Evolutionary conservation across 2,797 vertebrate genomes (phyloP).

Genomic region (Cossypha polioptera): DNA sequence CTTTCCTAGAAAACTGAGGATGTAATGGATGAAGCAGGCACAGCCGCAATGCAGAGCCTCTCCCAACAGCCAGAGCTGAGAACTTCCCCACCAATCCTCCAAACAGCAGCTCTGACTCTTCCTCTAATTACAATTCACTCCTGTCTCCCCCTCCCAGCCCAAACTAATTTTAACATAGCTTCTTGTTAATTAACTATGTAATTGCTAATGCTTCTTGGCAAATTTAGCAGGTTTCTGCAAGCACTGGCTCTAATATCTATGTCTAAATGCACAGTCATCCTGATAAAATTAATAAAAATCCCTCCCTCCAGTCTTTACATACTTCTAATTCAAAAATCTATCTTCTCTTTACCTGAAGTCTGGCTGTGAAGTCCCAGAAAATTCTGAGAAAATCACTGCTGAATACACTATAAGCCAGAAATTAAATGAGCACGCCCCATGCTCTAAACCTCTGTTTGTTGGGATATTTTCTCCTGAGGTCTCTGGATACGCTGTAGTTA

Average conservation of each 20-base stretch:
- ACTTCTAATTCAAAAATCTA: constrained; percentile 9
- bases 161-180: constrained; percentile 55
- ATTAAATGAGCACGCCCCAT: neutral
- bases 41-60: constrained; percentile 50
- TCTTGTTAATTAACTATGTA: constrained; percentile 62
- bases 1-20: constrained; percentile 45
- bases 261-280: constrained; percentile 44
- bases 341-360: neutral
- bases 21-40: neutral
- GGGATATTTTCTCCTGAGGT: neutral
- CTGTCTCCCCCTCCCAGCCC: neutral
- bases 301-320: neutral
- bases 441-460: neutral
- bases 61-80: neutral
- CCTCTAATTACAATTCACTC: constrained; percentile 41
- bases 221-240: constrained; percentile 43
- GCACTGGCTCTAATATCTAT: constrained; percentile 4
- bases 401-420: neutral
- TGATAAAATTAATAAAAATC: neutral
- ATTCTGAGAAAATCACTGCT: neutral
- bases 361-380: neutral
- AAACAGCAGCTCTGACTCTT: constrained; percentile 31
- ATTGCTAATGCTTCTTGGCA: constrained; percentile 61
- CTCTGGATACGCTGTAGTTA: accelerated
- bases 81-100: constrained; percentile 25